These are phyloP conservation scores for Drosophila athabasca DNA, from an alignment of 1,140 invertebrate genomes.

Conservation along the genomic window DNA sequence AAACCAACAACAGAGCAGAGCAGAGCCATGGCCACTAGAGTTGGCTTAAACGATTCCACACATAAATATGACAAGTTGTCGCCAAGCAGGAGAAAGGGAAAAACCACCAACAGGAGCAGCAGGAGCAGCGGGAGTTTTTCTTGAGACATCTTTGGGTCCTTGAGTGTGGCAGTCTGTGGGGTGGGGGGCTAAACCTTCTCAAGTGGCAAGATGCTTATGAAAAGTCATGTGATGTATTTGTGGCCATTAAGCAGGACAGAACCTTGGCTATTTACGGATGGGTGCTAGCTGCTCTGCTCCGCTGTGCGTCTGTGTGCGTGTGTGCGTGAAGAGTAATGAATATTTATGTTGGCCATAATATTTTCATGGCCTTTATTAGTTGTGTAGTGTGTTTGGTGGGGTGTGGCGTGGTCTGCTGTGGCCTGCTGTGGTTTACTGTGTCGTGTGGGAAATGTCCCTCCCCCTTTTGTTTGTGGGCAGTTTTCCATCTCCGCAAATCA, in stretches of 20 bases:
- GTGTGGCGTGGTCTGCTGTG: neutral
- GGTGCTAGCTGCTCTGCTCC: too few relatives aligned
- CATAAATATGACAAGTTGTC: slow-evolving; percentile 76
- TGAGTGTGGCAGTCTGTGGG: slow-evolving; percentile 13
- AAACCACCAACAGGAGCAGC: too few relatives aligned
- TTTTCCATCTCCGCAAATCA: slow-evolving; percentile 51
- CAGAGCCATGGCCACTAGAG: slow-evolving; percentile 25
- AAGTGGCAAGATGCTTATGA: slow-evolving; percentile 73
- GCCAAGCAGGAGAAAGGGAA: slow-evolving; percentile 10
- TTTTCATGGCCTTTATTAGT: slow-evolving; percentile 72
- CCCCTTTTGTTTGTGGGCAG: slow-evolving; percentile 40
- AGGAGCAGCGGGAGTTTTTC: slow-evolving; percentile 24
- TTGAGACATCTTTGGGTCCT: slow-evolving; percentile 39
- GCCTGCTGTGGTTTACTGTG: too few relatives aligned
- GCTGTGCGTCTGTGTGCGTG: neutral
- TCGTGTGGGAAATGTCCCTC: neutral
- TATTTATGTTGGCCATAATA: slow-evolving; percentile 78
- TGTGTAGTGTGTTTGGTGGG: slow-evolving; percentile 12
- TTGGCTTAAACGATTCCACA: slow-evolving; percentile 70
- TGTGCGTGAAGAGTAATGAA: slow-evolving; percentile 63
- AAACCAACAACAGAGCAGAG: slow-evolving; percentile 26
- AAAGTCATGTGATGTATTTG: slow-evolving; percentile 79
- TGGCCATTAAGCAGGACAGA: slow-evolving; percentile 67
- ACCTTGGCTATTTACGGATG: slow-evolving; percentile 36
- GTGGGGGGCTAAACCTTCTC: slow-evolving; percentile 17